Evolutionary conservation across 2,888 invertebrate species (phyloP).

Genomic region (Amiota minor): DNA sequence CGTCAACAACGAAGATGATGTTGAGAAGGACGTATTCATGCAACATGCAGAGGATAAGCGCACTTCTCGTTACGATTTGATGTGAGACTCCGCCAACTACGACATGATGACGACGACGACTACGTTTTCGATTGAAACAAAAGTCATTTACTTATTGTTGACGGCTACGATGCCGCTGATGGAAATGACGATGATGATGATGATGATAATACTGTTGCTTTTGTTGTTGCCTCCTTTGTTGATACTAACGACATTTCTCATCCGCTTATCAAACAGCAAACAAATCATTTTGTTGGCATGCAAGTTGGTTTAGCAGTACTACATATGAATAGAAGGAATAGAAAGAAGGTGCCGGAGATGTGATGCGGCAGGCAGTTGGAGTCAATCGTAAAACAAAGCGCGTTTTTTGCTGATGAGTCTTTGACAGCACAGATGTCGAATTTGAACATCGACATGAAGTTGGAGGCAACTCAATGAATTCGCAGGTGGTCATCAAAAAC

Average conservation of each 20-base stretch:
- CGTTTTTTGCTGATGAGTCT: constrained; percentile 26
- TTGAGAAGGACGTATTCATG: background rate
- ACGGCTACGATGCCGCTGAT: constrained; percentile 25
- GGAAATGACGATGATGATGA: constrained; percentile 36
- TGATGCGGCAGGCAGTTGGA: constrained; percentile 17
- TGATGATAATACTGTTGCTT: constrained; percentile 34
- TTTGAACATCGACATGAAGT: background rate
- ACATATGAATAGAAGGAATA: no score
- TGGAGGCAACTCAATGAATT: constrained; percentile 4
- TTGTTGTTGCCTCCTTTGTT: no score
- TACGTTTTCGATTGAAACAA: constrained; percentile 49
- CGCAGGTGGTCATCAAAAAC: constrained; percentile 21
- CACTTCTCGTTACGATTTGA: constrained; percentile 7
- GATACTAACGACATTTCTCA: constrained; percentile 61
- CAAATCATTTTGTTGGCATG: constrained; percentile 63
- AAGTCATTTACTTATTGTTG: constrained; percentile 62
- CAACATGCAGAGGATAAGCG: background rate
- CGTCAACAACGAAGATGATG: background rate
- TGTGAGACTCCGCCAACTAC: constrained; percentile 11
- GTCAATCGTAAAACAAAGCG: background rate
- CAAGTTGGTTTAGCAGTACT: constrained; percentile 41
- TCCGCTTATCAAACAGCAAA: constrained; percentile 68
- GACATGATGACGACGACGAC: background rate
- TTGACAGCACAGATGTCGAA: background rate
- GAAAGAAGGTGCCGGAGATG: background rate